Evolutionary conservation across 2,888 invertebrate genomes (phyloP).

Genomic region (Leptinotarsa rubiginosa): DNA sequence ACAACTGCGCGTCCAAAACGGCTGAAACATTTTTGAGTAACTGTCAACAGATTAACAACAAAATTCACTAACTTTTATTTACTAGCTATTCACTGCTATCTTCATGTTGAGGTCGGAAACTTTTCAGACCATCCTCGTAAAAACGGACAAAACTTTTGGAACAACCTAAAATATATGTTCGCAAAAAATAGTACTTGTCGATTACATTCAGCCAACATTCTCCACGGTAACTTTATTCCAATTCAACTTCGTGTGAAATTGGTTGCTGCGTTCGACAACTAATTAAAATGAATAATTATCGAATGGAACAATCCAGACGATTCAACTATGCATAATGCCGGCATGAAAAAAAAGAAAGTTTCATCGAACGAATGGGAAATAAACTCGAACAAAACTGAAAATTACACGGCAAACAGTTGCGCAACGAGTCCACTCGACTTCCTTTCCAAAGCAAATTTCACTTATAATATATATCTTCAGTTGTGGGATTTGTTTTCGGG

Average conservation of each 20-base stretch:
- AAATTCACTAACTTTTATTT: too few relatives aligned
- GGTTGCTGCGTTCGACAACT: neutral
- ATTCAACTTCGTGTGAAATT: constrained; percentile 1
- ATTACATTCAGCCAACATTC: neutral
- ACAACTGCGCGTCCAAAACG: too few relatives aligned
- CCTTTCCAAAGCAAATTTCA: constrained; percentile 14
- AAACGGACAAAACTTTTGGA: neutral
- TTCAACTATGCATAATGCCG: constrained; percentile 1
- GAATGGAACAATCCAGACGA: constrained; percentile 6
- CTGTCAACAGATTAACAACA: too few relatives aligned
- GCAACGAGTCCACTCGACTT: neutral
- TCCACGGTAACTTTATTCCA: neutral
- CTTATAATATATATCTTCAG: neutral
- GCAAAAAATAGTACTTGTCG: neutral
- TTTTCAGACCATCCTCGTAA: too few relatives aligned
- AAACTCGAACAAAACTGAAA: constrained; percentile 9
- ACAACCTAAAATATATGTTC: neutral
- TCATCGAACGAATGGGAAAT: constrained; percentile 7
- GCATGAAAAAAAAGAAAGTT: constrained; percentile 11
- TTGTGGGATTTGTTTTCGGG: neutral
- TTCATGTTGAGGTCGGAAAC: too few relatives aligned
- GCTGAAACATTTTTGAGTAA: too few relatives aligned
- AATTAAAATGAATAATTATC: constrained; percentile 10
- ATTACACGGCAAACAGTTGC: constrained; percentile 10
- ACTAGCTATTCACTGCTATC: too few relatives aligned